Conservation (phyloP, 2,888 invertebrate species). For the Sinodicranocentrus sp. region DNA sequence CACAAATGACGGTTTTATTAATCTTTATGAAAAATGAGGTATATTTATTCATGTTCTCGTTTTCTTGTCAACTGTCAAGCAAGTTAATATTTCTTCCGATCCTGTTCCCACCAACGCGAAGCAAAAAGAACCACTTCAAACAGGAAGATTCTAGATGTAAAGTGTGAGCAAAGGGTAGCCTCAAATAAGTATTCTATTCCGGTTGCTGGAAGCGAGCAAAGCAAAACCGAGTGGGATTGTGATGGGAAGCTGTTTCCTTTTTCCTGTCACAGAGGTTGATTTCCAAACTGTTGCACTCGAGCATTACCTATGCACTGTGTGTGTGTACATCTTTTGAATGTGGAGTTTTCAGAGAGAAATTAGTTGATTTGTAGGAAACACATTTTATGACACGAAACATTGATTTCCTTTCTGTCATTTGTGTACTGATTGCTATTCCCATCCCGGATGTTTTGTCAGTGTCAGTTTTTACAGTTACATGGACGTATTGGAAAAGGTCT, state of each 20-base stretch:
- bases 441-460: too few relatives aligned
- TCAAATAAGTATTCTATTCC: neutral
- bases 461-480: too few relatives aligned
- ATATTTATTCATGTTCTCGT: constrained; percentile 55
- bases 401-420: too few relatives aligned
- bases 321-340: too few relatives aligned
- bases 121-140: neutral
- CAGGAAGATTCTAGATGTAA: neutral
- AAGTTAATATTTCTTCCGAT: constrained; percentile 50
- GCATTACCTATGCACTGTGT: too few relatives aligned
- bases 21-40: constrained; percentile 56
- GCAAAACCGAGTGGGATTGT: neutral
- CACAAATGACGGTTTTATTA: constrained; percentile 41
- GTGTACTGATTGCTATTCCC: too few relatives aligned
- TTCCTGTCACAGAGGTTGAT: neutral
- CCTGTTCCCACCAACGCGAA: neutral
- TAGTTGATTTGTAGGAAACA: neutral
- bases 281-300: constrained; percentile 58
- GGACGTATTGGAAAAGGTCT: too few relatives aligned
- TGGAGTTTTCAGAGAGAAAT: neutral
- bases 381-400: too few relatives aligned
- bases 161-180: neutral
- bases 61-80: constrained; percentile 55
- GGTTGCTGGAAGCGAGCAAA: neutral
- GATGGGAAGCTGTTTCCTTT: constrained; percentile 4